Evolutionary conservation across 2,888 invertebrate genomes (phyloP), one percentile per base, ranked within the genome.

Genomic region (Latheticus oryzae): DNA sequence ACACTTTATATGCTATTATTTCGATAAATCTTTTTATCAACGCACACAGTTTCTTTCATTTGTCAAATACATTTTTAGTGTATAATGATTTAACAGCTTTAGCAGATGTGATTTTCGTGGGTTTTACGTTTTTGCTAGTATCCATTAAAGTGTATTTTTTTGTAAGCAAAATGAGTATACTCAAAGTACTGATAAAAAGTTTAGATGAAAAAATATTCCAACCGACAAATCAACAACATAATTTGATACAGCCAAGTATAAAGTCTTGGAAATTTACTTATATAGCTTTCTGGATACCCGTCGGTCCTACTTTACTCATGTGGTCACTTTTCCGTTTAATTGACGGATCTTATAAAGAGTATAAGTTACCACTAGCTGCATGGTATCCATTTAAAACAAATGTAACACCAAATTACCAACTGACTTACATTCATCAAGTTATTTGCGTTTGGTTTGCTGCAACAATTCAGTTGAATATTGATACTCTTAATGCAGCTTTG

Each of bases 371-470:
- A 1, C 12, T 55, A n/a, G 9, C 17, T n/a, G 33, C 40, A 13
- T 48, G 24, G 40, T 56, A 56, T 16, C 56, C 56, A 1, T 33
- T 56, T 13, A 33, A 42, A 24, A 16, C 33, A 9, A 40, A 37
- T 13, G 28, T 23, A 13, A 32, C 56, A 2, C 32, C 48, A 5
- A 5, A 32, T 15, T 56, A 48, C 23, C 21, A 56, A 24, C 11
- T 48, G 0, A 23, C 12, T 30, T 56, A 40, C 21, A 15, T 40
- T 11, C 40, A 48, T 21, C 56, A 48, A 16, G 9, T 16, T 13
- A 26, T 54, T 5, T 24, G 40, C 13, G 38, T 32, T 5, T 28
- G 9, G 30, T 9, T 8, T 11, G 8, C 12, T n/a, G 7, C 19
- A 2, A 2, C 13, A 21, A 3, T 35, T 2, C n/a, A n/a, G n/a